These are phyloP conservation scores for Sesia apiformis DNA, from an alignment of 2,888 invertebrate species.

Conservation along the genomic window DNA sequence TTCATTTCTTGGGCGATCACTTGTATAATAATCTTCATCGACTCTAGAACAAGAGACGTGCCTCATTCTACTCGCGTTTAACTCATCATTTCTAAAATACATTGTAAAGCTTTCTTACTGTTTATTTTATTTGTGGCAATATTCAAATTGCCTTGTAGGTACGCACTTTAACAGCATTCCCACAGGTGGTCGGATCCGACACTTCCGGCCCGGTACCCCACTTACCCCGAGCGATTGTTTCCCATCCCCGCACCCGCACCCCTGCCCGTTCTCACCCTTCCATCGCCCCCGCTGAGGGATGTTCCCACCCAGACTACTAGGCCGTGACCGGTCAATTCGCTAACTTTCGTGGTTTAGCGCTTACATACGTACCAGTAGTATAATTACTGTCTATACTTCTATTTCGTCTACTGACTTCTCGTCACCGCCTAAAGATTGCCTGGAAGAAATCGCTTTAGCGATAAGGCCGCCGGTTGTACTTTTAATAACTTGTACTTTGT, in stretches of 20 bases:
- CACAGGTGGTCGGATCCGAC: slow-evolving; percentile 58
- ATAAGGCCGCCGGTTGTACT: too few species aligned
- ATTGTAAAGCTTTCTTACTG: background rate
- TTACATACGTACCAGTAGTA: too few species aligned
- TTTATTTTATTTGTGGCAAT: slow-evolving; percentile 13
- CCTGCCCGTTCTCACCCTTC: slow-evolving; percentile 21
- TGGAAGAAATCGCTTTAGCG: too few species aligned
- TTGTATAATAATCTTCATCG: too few species aligned
- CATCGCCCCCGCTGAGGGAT: slow-evolving; percentile 19
- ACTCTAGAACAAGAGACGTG: too few species aligned
- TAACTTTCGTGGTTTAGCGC: slow-evolving; percentile 26
- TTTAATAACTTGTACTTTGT: too few species aligned
- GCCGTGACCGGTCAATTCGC: slow-evolving; percentile 55
- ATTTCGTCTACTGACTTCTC: too few species aligned
- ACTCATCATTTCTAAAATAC: background rate
- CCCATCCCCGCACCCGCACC: slow-evolving; percentile 23
- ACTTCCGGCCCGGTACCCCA: slow-evolving; percentile 64
- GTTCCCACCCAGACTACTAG: slow-evolving; percentile 61
- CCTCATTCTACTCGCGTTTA: too few species aligned
- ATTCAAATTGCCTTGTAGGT: slow-evolving; percentile 39
- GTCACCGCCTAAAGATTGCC: too few species aligned
- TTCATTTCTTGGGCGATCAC: too few species aligned
- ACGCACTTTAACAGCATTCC: slow-evolving; percentile 32
- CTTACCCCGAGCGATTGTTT: slow-evolving; percentile 30
- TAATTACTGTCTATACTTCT: too few species aligned